Base-by-base conservation (phyloP, 2,888 invertebrate genomes). In the Furcula furcula region DNA sequence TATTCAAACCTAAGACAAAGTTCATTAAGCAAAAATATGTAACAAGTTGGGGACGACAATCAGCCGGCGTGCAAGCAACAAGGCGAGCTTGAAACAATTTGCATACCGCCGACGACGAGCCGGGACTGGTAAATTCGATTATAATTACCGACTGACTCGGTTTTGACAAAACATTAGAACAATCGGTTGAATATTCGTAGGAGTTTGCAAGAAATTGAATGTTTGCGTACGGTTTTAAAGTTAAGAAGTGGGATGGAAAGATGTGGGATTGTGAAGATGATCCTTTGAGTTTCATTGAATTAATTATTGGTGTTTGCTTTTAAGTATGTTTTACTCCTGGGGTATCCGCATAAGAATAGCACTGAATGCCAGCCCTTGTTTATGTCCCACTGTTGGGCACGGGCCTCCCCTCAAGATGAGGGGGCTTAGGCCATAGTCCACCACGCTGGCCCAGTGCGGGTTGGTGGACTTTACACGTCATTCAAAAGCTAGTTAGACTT, bases 201-300 rank as follows among this genome's bases (percentile, higher is more conserved):
- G 26, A 26, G 14, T 26, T 26, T 13, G 26, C 14, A 23, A 14
- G 26, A 26, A 14, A 14, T n/a, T 15, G 65, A 61, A 63, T 73
- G 78, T 75, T 76, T 77, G 78, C 65, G 71, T 76, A 60, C 76
- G 72, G 77, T 79, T 76, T 77, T 79, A 71, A 77, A 80, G 80
- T 81, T 80, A 80, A 80, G 79, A 79, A 75, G 78, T 75, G 73
- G 76, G 73, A 77, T 78, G 59, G 67, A n/a, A n/a, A n/a, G n/a
- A n/a, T n/a, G n/a, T n/a, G n/a, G n/a, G n/a, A n/a, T n/a, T n/a
- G n/a, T n/a, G n/a, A n/a, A n/a, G n/a, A n/a, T n/a, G n/a, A n/a
- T n/a, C n/a, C n/a, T n/a, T n/a, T n/a, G n/a, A n/a, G n/a, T n/a
- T n/a, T n/a, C n/a, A n/a, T n/a, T n/a, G n/a, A n/a, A n/a, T n/a